Evolutionary conservation across 1,140 invertebrate species (phyloP).

Genomic region (Dreissena polymorpha): DNA sequence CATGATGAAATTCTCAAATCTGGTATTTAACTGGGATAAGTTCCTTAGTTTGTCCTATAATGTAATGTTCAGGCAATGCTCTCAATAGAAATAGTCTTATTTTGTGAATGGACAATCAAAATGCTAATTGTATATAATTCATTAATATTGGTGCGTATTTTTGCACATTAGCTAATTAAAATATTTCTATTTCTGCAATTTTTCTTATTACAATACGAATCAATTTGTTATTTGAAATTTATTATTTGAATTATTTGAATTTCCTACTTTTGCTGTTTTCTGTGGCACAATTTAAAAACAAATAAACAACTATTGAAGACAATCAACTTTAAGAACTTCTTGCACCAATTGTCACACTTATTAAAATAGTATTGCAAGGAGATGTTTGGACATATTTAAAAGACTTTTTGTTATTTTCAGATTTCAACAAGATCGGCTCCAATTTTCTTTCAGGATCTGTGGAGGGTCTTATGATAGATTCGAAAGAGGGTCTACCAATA

Average conservation of each 20-base stretch:
- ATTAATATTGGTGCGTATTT: background rate
- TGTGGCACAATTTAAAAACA: too few species aligned
- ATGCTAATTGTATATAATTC: background rate
- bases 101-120: background rate
- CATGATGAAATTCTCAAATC: slow-evolving; percentile 82
- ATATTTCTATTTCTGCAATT: background rate
- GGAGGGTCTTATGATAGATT: slow-evolving; percentile 76
- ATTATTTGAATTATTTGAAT: too few species aligned
- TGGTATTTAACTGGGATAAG: slow-evolving; percentile 45
- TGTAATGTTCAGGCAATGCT: background rate
- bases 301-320: too few species aligned
- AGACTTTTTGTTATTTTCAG: background rate
- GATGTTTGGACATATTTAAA: background rate
- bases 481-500: slow-evolving; percentile 86
- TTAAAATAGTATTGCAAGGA: background rate
- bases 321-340: too few species aligned
- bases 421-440: too few species aligned
- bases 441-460: slow-evolving; percentile 66
- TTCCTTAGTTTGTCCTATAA: background rate
- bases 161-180: background rate
- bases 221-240: too few species aligned
- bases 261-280: too few species aligned
- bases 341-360: too few species aligned
- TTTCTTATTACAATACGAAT: background rate
- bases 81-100: background rate